Percentiles rank a stretch among this genome's conserved stretches.
phyloP scores from a whole-genome alignment of 1,140 invertebrate genomes.

The Anoplophora glabripennis region DNA sequence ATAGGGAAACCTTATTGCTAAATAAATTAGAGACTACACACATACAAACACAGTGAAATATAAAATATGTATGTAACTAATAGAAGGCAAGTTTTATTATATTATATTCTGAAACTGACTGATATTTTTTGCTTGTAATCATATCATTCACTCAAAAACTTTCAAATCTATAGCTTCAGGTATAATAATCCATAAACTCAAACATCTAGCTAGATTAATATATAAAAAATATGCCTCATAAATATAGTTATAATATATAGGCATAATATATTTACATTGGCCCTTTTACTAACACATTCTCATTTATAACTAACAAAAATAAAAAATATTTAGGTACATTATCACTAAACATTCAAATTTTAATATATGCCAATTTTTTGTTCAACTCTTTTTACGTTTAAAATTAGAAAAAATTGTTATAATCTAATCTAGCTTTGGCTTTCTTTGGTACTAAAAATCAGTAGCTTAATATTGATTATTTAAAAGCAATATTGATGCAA shows the following conservation, averaged over 20 bases:
- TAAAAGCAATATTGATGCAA: conserved; percentile 2
- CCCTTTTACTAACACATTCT: background rate
- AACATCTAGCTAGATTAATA: background rate
- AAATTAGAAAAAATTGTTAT: background rate
- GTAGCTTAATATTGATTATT: conserved; percentile 13
- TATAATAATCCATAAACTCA: background rate
- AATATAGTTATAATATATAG: background rate
- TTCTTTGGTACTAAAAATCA: conserved; percentile 25
- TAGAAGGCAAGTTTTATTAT: no score
- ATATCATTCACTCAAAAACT: no score
- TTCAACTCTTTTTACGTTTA: background rate
- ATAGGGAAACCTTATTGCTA: conserved; percentile 6
- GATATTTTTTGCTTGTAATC: no score
- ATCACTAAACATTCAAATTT: background rate
- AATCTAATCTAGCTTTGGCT: conserved; percentile 20
- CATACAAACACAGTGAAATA: conserved; percentile 12
- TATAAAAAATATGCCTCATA: background rate
- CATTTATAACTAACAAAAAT: conserved; percentile 1
- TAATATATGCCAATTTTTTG: background rate
- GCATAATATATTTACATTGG: background rate
- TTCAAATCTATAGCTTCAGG: background rate
- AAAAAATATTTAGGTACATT: background rate
- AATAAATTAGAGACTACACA: conserved; percentile 3
- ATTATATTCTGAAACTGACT: no score
- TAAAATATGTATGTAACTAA: background rate